Evolutionary conservation across 2,113 vertebrate species (phyloP).

Genomic region (Macrotus californicus): DNA sequence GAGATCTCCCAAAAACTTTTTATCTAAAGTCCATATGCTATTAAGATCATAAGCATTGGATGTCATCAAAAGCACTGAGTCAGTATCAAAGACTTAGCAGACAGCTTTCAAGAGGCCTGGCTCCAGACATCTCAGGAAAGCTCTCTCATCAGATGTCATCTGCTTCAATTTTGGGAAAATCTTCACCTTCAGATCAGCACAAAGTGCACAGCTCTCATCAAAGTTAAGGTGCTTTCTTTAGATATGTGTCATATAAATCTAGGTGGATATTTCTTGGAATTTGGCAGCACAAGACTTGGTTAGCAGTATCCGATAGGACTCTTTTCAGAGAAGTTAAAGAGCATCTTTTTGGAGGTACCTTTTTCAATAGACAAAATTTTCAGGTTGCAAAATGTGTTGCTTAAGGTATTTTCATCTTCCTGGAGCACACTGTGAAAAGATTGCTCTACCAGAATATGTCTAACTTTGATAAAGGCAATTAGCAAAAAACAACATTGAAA

Average conservation of each 20-base stretch:
- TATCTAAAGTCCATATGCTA: not conserved
- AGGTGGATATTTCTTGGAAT: not conserved
- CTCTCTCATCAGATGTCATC: not conserved
- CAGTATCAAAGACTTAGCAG: not conserved
- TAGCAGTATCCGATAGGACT: not conserved
- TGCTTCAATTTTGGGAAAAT: not conserved
- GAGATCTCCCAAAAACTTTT: not conserved
- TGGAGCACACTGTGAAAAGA: not conserved
- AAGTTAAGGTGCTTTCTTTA: not conserved
- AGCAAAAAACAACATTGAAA: not conserved
- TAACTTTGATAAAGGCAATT: not conserved
- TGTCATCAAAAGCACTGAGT: not conserved
- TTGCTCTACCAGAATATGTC: not conserved
- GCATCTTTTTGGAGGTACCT: not conserved
- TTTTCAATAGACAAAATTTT: not conserved
- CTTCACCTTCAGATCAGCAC: not conserved
- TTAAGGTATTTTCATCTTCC: not conserved
- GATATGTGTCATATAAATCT: not conserved
- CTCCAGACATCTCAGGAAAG: not conserved
- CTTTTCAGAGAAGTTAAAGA: not conserved
- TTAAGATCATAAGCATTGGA: not conserved
- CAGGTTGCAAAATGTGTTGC: not conserved
- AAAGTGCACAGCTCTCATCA: not conserved
- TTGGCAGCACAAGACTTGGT: not conserved
- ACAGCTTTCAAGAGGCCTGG: no score